phyloP scores from a whole-genome alignment of 2,113 vertebrate genomes.

The Ascaphus truei region DNA sequence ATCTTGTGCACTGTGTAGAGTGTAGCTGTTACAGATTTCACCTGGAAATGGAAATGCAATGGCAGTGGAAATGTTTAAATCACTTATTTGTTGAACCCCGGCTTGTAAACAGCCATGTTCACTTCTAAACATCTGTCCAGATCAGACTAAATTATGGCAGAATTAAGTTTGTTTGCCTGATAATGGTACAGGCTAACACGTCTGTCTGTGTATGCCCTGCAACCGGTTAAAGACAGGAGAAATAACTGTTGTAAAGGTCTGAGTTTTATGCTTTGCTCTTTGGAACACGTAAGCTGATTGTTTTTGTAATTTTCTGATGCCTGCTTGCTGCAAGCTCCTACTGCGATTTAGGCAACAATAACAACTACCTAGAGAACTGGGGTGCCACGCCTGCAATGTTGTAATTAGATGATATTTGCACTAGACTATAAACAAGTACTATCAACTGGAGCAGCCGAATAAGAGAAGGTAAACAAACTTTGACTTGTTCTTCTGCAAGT shows the following conservation, averaged over 20 bases:
- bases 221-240: neutral
- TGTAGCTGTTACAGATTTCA: neutral
- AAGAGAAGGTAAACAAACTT: neutral
- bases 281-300: neutral
- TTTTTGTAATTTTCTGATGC: constrained; percentile 1
- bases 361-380: constrained; percentile 31
- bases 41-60: neutral
- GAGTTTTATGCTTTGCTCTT: constrained; percentile 21
- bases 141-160: no score
- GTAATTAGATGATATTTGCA: constrained; percentile 69
- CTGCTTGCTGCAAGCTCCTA: constrained; percentile 35
- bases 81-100: neutral
- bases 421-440: constrained; percentile 64
- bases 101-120: no score
- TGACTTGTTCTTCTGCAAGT: neutral
- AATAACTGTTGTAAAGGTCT: neutral
- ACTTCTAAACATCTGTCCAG: no score
- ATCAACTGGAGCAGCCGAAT: constrained; percentile 56
- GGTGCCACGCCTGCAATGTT: constrained; percentile 61
- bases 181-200: neutral
- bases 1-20: no score
- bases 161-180: neutral
- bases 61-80: neutral
- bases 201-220: neutral
- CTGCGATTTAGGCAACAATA: neutral